Evolutionary conservation across 2,888 invertebrate species (phyloP), one percentile per base, ranked within the genome.

Genomic region (Osmoderma eremita): DNA sequence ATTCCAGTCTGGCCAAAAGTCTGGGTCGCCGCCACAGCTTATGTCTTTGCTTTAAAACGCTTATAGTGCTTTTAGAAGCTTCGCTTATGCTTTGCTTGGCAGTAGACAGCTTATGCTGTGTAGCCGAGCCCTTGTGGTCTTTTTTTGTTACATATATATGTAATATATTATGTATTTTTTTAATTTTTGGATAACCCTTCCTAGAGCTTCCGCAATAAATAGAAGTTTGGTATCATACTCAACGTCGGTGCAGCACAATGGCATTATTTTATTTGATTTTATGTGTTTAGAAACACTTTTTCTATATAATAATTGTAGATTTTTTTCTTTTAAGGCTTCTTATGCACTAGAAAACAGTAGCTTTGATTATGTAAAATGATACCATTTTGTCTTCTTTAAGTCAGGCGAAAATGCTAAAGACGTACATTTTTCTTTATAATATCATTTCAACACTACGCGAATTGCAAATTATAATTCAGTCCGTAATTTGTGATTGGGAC

Each of bases 141-240:
- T 73, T 66, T 72, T 65, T 68, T 61, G n/a, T n/a, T 63, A 64
- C 48, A 63, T 62, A 45, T 62, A 48, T 62, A 24, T 50, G 13
- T 13, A 42, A 4, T 48, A 17, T 48, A 13, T 54, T 18, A n/a
- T n/a, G n/a, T n/a, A n/a, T n/a, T n/a, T n/a, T 64, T 70, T 18
- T 69, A 69, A 68, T 73, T 72, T 78, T 81, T 82, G 81, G 81
- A 81, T 82, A 81, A 82, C 81, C 81, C 82, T 80, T 77, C 80
- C 78, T 80, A 78, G 80, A 80, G 81, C 80, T 80, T 80, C 79
- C 80, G 79, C 80, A 80, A 75, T 70, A 53, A 53, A 70, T 70
- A 69, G 71, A 69, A 53, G 45, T n/a, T n/a, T 63, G 56, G 49
- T 63, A 17, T 66, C 42, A 67, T 51, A 61, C 42, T 39, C 51